Evolutionary conservation across 1,140 invertebrate species (phyloP).

Genomic region (Drosophila erecta): DNA sequence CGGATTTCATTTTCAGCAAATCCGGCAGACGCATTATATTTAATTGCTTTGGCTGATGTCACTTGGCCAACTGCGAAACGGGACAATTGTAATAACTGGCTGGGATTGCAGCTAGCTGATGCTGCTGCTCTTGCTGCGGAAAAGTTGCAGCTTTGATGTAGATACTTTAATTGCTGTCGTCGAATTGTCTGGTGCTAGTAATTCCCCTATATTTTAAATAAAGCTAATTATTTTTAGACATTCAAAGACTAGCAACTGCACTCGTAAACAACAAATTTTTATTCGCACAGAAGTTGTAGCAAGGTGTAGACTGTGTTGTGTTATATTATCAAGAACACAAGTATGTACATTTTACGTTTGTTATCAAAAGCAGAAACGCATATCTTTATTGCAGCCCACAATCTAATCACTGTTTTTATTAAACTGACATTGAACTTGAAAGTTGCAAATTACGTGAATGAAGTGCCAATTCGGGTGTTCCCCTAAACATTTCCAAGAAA

Average conservation of each 20-base stretch:
- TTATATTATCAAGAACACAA: background rate
- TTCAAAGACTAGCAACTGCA: too few relatives aligned
- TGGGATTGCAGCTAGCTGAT: slow-evolving; percentile 29
- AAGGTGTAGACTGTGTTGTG: background rate
- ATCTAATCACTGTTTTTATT: slow-evolving; percentile 21
- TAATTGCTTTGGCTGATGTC: slow-evolving; percentile 62
- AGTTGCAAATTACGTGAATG: background rate
- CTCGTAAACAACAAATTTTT: background rate
- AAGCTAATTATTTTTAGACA: background rate
- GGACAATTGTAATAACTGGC: slow-evolving; percentile 41
- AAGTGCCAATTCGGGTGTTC: slow-evolving; percentile 1
- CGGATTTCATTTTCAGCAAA: slow-evolving; percentile 21
- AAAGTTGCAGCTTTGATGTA: slow-evolving; percentile 3
- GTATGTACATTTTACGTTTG: background rate
- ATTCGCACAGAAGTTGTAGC: background rate
- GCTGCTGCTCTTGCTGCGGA: background rate
- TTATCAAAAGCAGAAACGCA: background rate
- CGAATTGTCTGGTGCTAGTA: slow-evolving; percentile 45
- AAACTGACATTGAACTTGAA: slow-evolving; percentile 38
- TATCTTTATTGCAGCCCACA: background rate
- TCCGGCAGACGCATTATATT: slow-evolving; percentile 65
- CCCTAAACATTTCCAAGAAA: slow-evolving; percentile 19
- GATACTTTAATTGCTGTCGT: slow-evolving; percentile 29
- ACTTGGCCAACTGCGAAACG: slow-evolving; percentile 39
- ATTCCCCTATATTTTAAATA: background rate